Base-by-base conservation (phyloP, 2,888 invertebrate genomes). In the Torymus tubicola region DNA sequence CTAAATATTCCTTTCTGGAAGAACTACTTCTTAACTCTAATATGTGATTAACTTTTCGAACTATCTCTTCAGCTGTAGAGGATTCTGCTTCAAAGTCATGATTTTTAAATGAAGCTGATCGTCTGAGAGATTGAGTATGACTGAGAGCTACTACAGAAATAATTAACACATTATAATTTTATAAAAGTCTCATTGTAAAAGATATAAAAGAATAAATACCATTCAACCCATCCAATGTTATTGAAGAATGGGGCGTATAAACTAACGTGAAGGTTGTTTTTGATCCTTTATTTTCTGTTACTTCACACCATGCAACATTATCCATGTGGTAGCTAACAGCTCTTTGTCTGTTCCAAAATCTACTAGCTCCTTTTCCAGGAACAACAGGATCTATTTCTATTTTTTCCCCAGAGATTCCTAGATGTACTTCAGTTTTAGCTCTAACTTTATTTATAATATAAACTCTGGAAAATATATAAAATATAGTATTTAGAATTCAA, bases 321-420 rank as follows among this genome's bases (percentile, higher is more conserved):
- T 98, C 97, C 88, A 97, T 97, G 84, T 95, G 95, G 91, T 96
- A 96, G 82, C 95, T 95, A 72, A 96, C 95, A 61, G 97, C 95
- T 87, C 96, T 96, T 85, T 96, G 94, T 87, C 95, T 93, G 64
- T 93, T 93, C 91, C 93, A 92, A 84, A 93, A 91, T 82, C 89
- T 84, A 31, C 88, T 87, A 14, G 90, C 88, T 57, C 90, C 89
- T 83, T 90, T 90, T 8, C 90, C 88, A 2, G 89, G 88, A 83
- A 91, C 87, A 31, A 96, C 93, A 0, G 97, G 97, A 89, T 97
- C 97, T 74, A 98, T 96, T 92, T 98, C 98, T 81, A 98, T 95
- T 89, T 96, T 96, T 86, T 98, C 97, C 8, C 97, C 95, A 14
- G 97, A 97, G 83, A 98, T 95, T 67, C 97, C 96, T 63, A 98